Evolutionary conservation across 1,140 invertebrate species (phyloP), one percentile per base, ranked within the genome.

Genomic region (Lepidurus couesii): DNA sequence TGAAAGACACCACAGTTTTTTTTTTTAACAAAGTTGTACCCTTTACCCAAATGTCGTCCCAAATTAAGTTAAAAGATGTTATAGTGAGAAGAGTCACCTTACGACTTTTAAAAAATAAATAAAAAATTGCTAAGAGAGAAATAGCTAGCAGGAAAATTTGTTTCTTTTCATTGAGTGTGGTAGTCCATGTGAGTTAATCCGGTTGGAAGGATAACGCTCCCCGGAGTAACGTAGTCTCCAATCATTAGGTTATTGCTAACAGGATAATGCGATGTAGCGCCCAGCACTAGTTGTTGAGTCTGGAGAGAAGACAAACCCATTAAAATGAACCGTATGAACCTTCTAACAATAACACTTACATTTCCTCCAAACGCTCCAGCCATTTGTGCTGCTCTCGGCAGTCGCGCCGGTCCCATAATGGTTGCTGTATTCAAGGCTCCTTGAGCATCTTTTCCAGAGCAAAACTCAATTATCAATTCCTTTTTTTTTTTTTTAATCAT

Each of bases 231-330:
- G 84, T 93, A 93, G 84, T 93, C 92, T 77, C 91, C 92, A 82
- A 92, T 93, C 92, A 93, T 92, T 82, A 92, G 86, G 84, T 90
- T 92, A 83, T 90, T 90, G 85, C 90, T 92, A 80, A 92, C 89
- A 79, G 91, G 90, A 82, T 90, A 91, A 82, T 89, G 88, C 24
- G 87, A 86, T 21, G 87, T 86, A 80, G 89, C 90, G 81, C 89
- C 88, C 84, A 91, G 87, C 73, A 89, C 89, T 83, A 88, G 86
- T 84, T 84, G 84, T 81, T 82, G 86, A 80, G 83, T 85, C 83
- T 86, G 85, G 74, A 83, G 80, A 78, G 77, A 80, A 80, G 79
- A 81, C 77, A 77, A 79, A 78, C 53, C 34, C 42, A 13, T 79
- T 8, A 80, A 34, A 24, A 42, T 74, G 42, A 21, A 73, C 13